Evolutionary conservation across 2,113 vertebrate species (phyloP), one percentile per base, ranked within the genome.

Genomic region (Tauraco erythrolophus): DNA sequence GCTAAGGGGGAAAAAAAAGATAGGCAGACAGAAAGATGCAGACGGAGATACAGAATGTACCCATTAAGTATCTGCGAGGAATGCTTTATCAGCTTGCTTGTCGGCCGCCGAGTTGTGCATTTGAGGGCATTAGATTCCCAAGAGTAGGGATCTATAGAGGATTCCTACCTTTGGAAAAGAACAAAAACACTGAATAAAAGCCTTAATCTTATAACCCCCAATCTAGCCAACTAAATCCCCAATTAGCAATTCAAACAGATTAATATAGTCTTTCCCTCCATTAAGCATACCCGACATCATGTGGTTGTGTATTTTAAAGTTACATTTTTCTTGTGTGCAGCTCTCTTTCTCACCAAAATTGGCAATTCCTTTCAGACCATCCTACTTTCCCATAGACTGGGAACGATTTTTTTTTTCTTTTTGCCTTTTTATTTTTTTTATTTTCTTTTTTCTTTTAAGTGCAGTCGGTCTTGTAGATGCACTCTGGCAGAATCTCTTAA

Each of bases 201-300:
- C 84, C 96, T 97, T 95, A 97, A 95, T 93, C 97, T 94, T 50
- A 71, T 91, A 90, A 80, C 92, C 39, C 90, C 69, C 92, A 48
- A 84, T 92, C 95, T 92, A 83, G 94, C 91, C 95, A 85, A 56
- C 94, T 87, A 94, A 97, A 94, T 96, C 96, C 94, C 94, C 95
- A 97, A 94, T 92, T 95, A 97, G 95, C 97, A 96, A 95, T 96
- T 97, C 92, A 94, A 97, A 96, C 92, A 94, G 94, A 93, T 92
- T 92, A 84, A 93, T 94, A 94, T 92, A 80, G 85, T 88, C 92
- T 75, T 84, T 91, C 90, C 80, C 61, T 94, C 88, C 71, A 87
- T 78, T 93, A 95, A 94, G 91, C 41, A 81, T 31, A 92, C 61
- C 95, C 46, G 3, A 92, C 50, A 89, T 83, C 85, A 75, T 72